A percentile compares a stretch with the other conserved stretches of the same genome.
Conservation (phyloP, 37 sponge, comb jelly and placozoan species). For the Crambe crambe region DNA sequence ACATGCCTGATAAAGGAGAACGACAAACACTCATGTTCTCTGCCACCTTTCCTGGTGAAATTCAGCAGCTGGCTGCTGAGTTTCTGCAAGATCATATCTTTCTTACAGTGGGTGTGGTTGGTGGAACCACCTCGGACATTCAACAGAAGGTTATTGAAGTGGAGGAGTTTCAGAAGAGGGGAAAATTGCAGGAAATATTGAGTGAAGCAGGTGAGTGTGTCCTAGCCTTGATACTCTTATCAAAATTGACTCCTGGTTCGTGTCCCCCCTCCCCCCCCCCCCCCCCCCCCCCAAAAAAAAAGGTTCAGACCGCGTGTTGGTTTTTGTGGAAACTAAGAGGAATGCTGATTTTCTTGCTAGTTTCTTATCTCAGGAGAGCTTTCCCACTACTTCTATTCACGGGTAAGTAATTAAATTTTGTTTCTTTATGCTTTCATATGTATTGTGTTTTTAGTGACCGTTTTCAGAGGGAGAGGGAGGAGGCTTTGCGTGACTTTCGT, state of each 20-base stretch:
- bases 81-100: slow-evolving; percentile 90
- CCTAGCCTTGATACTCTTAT: neutral
- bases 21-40: slow-evolving; percentile 97
- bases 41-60: slow-evolving; percentile 94
- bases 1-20: slow-evolving; percentile 61
- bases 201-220: slow-evolving; percentile 45
- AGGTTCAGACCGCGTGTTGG: slow-evolving; percentile 72
- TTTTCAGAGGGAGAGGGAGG: slow-evolving; percentile 92
- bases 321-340: slow-evolving; percentile 96
- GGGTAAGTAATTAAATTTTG: slow-evolving; percentile 63
- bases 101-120: slow-evolving; percentile 90
- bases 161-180: slow-evolving; percentile 73
- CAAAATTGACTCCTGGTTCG: neutral
- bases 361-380: slow-evolving; percentile 86
- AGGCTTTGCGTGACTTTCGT: slow-evolving; percentile 89
- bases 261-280: neutral
- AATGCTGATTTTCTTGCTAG: slow-evolving; percentile 91
- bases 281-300: too few relatives aligned
- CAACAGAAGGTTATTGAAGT: slow-evolving; percentile 84
- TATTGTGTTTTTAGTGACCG: slow-evolving; percentile 63
- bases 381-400: slow-evolving; percentile 94
- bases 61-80: slow-evolving; percentile 82
- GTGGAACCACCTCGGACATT: slow-evolving; percentile 86
- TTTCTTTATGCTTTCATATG: neutral
- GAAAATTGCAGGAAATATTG: slow-evolving; percentile 84